Evolutionary conservation across 2,888 invertebrate species (phyloP), one percentile per base, ranked within the genome.

Genomic region (Brenthis ino): DNA sequence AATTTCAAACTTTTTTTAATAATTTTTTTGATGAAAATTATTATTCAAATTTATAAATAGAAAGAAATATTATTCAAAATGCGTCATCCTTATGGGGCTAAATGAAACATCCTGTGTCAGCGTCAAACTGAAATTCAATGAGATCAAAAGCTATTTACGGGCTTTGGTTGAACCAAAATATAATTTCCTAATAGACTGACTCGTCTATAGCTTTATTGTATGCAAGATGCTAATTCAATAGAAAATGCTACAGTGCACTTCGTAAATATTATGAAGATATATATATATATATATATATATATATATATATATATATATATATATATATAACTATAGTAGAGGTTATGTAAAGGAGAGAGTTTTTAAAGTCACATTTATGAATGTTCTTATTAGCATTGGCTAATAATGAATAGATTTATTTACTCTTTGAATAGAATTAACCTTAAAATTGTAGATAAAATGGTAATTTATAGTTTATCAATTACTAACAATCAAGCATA

Each of bases 1-100:
- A n/a, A n/a, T n/a, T n/a, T n/a, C n/a, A n/a, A n/a, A n/a, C n/a
- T n/a, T n/a, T n/a, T n/a, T n/a, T n/a, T n/a, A n/a, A n/a, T n/a
- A n/a, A n/a, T n/a, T n/a, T n/a, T n/a, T n/a, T n/a, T n/a, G n/a
- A n/a, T n/a, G n/a, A n/a, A n/a, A n/a, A n/a, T n/a, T n/a, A n/a
- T n/a, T n/a, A n/a, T n/a, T n/a, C n/a, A n/a, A n/a, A n/a, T n/a
- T n/a, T n/a, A n/a, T n/a, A n/a, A n/a, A n/a, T n/a, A n/a, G n/a
- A n/a, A n/a, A n/a, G 85, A 81, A 81, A 81, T 80, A 84, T 83
- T 85, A 83, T n/a, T n/a, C n/a, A n/a, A n/a, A n/a, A n/a, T 84
- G 77, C 81, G 73, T 83, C 87, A 86, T 88, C 87, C 65, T 65
- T 55, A 16, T 50, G 65, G 50, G 48, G 16, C 48, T 50, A 55